Conservation (phyloP, 2,888 invertebrate species). For the Scaptomyza polygonia region DNA sequence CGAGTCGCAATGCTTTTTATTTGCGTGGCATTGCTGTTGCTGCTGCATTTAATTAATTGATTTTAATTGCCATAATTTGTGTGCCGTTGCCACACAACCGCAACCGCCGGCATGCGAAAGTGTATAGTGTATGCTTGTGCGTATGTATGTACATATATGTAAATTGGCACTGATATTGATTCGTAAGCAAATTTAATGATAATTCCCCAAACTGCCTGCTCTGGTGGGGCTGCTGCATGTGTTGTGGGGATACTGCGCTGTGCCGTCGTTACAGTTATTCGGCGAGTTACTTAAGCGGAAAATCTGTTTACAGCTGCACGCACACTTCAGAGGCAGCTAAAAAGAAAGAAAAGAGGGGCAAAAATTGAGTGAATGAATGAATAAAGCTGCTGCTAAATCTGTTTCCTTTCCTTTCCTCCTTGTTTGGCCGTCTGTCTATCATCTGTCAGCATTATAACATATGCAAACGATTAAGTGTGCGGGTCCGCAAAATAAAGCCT, state of each 20-base stretch:
- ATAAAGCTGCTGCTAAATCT: conserved; percentile 21
- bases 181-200: conserved; percentile 78
- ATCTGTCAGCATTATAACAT: conserved; percentile 35
- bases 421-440: conserved; percentile 4
- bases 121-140: conserved; percentile 15
- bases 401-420: conserved; percentile 4
- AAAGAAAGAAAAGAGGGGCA: conserved; percentile 24
- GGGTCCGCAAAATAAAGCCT: conserved; percentile 39
- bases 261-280: conserved; percentile 74
- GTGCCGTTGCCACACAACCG: conserved; percentile 78
- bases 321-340: conserved; percentile 65
- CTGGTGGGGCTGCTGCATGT: conserved; percentile 1
- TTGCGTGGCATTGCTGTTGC: conserved; percentile 45
- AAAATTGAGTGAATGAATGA: conserved; percentile 25
- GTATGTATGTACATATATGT: conserved; percentile 29
- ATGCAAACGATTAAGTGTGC: conserved; percentile 54
- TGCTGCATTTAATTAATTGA: conserved; percentile 81
- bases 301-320: conserved; percentile 81
- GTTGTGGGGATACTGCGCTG: conserved; percentile 5
- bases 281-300: conserved; percentile 75
- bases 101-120: conserved; percentile 62
- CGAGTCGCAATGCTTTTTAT: conserved; percentile 52
- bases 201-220: conserved; percentile 42
- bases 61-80: conserved; percentile 82
- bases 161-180: conserved; percentile 71